phyloP scores from a whole-genome alignment of 92 coral and sea anemone genomes.

The Zoanthus solanderi region DNA sequence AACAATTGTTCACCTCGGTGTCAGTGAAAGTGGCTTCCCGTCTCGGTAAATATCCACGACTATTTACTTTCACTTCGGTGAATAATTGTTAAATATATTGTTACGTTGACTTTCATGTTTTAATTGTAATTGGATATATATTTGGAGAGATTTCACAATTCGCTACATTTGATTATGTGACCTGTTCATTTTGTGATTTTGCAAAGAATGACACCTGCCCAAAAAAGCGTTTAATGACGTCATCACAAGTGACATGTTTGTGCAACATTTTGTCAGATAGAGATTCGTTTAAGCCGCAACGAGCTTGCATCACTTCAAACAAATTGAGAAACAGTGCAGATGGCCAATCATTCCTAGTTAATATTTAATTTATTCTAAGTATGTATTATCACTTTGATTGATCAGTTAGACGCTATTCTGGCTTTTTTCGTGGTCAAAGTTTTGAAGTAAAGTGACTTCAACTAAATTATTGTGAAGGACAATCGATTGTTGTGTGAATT shows the following conservation, averaged over 20 bases:
- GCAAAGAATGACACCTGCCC: too few species aligned
- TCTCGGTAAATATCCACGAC: too few species aligned
- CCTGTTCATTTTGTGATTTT: too few species aligned
- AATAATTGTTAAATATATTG: too few species aligned
- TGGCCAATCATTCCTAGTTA: constrained; percentile 59
- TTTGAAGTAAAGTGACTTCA: not conserved
- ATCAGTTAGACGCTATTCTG: constrained; percentile 38
- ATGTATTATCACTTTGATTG: constrained; percentile 10
- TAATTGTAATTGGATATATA: not conserved
- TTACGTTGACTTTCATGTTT: too few species aligned
- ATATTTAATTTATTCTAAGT: constrained; percentile 88
- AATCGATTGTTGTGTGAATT: not conserved
- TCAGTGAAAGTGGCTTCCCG: too few species aligned
- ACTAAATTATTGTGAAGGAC: not conserved
- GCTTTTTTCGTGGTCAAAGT: not conserved
- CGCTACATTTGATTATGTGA: too few species aligned
- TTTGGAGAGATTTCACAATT: too few species aligned
- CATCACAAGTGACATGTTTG: constrained; percentile 51
- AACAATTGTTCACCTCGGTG: too few species aligned
- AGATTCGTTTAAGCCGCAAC: not conserved
- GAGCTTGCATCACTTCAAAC: not conserved
- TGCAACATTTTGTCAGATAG: constrained; percentile 14
- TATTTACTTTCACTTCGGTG: too few species aligned
- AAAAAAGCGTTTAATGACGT: constrained; percentile 53
- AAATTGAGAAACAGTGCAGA: constrained; percentile 7